Percentiles rank a stretch among this genome's conserved stretches.
Conservation (phyloP, 37 sponge, comb jelly and placozoan species). For the Chondrosia reniformis region DNA sequence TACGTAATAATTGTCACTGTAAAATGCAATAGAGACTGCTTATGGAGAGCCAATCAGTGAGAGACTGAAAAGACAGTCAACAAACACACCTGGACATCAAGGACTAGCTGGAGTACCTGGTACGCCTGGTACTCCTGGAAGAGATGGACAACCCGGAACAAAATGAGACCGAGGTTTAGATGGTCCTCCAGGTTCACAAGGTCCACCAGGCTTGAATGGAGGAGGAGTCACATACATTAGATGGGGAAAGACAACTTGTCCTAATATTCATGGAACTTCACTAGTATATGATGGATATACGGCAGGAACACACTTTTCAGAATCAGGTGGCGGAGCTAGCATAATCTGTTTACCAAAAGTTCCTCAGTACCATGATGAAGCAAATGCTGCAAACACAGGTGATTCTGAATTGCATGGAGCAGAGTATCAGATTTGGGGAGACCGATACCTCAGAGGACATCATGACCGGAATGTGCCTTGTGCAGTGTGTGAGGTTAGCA, state of each 20-base stretch:
- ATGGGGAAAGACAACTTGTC: constrained; percentile 51
- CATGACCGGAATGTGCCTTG: constrained; percentile 41
- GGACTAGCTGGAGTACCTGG: constrained; percentile 23
- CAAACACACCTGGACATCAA: not conserved
- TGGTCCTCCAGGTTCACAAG: constrained; percentile 20
- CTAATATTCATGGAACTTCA: constrained; percentile 18
- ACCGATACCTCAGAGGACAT: not conserved
- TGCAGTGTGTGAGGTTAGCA: constrained; percentile 49
- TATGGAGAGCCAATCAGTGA: no score
- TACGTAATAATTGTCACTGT: no score
- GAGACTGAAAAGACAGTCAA: not conserved
- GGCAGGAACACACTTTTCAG: not conserved
- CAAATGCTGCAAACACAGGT: not conserved
- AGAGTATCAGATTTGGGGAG: constrained; percentile 26
- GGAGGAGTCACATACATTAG: constrained; percentile 45
- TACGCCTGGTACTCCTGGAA: constrained; percentile 21
- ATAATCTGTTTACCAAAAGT: constrained; percentile 35
- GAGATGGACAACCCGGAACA: constrained; percentile 26
- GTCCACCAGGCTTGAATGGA: constrained; percentile 13
- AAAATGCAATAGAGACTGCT: no score
- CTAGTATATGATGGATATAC: constrained; percentile 31
- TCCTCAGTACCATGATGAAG: constrained; percentile 25
- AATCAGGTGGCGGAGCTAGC: constrained; percentile 49
- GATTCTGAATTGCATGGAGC: constrained; percentile 19
- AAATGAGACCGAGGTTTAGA: constrained; percentile 8